Percentiles rank a stretch among this genome's conserved stretches.
These are phyloP conservation scores for Brachypodius melanocephalos DNA, from an alignment of 2,113 vertebrate species.

Conservation along the genomic window DNA sequence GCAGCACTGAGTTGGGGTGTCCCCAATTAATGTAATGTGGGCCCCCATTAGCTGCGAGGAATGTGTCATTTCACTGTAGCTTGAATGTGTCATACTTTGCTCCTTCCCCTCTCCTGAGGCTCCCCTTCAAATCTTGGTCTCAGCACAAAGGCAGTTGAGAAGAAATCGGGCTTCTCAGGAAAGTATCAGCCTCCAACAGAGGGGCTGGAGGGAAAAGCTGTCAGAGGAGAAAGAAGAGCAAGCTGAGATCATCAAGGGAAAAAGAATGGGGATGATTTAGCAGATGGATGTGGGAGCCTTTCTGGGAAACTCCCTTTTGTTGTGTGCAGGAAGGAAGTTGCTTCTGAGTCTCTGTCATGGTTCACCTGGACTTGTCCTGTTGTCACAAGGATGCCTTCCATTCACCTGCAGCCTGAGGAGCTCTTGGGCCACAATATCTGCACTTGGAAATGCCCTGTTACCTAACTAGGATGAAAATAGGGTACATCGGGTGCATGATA, in stretches of 20 bases:
- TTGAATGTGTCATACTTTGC: not conserved
- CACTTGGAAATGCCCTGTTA: not conserved
- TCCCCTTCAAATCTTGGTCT: slow-evolving; percentile 10
- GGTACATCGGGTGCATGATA: not conserved
- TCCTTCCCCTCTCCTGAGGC: not conserved
- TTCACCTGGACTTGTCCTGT: not conserved
- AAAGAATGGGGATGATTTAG: not conserved
- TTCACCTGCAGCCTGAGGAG: not conserved
- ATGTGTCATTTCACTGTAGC: slow-evolving; percentile 6
- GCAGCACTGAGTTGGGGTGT: slow-evolving; percentile 13
- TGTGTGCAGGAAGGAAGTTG: not conserved
- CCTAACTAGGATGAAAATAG: not conserved
- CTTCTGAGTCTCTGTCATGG: not conserved
- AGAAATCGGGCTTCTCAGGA: not conserved
- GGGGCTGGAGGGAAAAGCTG: slow-evolving; percentile 10
- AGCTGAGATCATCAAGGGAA: not conserved
- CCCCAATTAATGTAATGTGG: too few species aligned
- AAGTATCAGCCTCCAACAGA: not conserved
- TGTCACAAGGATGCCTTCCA: not conserved
- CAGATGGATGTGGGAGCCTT: not conserved
- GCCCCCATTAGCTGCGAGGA: not conserved
- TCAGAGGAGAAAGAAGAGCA: not conserved
- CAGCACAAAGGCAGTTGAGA: not conserved
- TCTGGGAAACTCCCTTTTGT: not conserved
- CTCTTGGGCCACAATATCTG: not conserved